Evolutionary conservation across 2,113 vertebrate species (phyloP).

Genomic region (Cygnus buccinator): DNA sequence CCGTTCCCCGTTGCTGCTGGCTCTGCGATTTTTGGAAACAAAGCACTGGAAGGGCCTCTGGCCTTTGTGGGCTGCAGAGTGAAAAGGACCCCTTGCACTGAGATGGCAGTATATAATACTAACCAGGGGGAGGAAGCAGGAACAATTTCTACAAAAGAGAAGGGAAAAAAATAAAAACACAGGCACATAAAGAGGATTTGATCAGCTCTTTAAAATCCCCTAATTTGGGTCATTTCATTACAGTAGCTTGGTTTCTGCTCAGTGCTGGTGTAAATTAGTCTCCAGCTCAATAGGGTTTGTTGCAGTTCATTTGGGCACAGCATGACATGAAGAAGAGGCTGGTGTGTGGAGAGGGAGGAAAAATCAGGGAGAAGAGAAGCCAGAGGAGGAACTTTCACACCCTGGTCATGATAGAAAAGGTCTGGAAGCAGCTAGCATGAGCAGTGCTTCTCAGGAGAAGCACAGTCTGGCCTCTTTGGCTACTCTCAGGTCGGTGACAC

Average conservation of each 20-base stretch:
- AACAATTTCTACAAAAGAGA: not conserved
- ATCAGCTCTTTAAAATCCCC: not conserved
- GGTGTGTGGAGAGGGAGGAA: not conserved
- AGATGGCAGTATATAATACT: not conserved
- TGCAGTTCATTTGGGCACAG: not conserved
- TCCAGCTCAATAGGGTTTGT: not conserved
- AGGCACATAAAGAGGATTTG: not conserved
- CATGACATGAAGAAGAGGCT: not conserved
- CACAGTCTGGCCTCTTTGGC: not conserved
- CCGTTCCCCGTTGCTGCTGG: not conserved
- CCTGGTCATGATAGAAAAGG: not conserved
- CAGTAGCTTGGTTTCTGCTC: not conserved
- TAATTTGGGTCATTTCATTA: slow-evolving; percentile 25
- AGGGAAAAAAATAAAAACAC: not conserved
- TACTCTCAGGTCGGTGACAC: not conserved
- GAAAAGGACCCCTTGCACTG: not conserved
- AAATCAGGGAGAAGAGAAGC: not conserved
- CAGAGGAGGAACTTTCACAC: not conserved
- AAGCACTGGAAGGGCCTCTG: not conserved
- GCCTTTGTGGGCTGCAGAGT: not conserved
- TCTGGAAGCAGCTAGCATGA: not conserved
- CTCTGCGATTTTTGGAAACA: not conserved
- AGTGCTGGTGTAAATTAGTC: not conserved
- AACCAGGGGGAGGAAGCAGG: not conserved
- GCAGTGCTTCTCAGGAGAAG: not conserved